Conservation (phyloP, 2,888 invertebrate species). For the Cataglyphis albicans region DNA sequence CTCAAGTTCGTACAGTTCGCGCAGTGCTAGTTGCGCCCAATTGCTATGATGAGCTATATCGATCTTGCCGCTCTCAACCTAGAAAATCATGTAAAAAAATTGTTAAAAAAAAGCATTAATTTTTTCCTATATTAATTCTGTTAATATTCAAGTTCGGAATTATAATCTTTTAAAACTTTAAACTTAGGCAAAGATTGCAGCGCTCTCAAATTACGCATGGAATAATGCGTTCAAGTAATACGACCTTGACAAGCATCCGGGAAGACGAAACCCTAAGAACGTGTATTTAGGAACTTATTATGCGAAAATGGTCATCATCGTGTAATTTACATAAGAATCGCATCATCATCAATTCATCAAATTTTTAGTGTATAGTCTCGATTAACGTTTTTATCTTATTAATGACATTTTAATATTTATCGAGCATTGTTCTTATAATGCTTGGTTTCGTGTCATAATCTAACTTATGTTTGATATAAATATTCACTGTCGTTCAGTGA, state of each 20-base stretch:
- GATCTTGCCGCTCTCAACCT: slow-evolving; percentile 89
- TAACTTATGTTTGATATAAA: background rate
- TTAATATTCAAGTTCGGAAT: slow-evolving; percentile 1
- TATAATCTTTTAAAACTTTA: background rate
- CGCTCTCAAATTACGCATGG: slow-evolving; percentile 68
- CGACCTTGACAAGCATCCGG: slow-evolving; percentile 73
- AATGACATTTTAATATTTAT: slow-evolving; percentile 41
- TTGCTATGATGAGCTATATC: slow-evolving; percentile 90
- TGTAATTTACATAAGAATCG: slow-evolving; percentile 41
- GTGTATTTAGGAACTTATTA: slow-evolving; percentile 23
- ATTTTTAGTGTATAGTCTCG: slow-evolving; percentile 1
- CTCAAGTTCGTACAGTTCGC: slow-evolving; percentile 89
- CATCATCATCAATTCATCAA: background rate
- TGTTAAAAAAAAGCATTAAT: background rate
- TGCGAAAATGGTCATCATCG: slow-evolving; percentile 31
- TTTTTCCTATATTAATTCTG: background rate
- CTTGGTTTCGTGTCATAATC: background rate
- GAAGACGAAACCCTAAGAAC: slow-evolving; percentile 58
- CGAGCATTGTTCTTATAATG: background rate
- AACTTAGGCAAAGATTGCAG: background rate
- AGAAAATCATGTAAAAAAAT: slow-evolving; percentile 34
- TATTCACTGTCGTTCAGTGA: slow-evolving; percentile 14
- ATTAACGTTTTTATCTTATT: slow-evolving; percentile 22
- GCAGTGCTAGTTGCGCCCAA: slow-evolving; percentile 88
- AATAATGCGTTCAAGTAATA: slow-evolving; percentile 70